These are phyloP conservation scores for Eulemur mongoz DNA, from an alignment of 2,797 vertebrate species.

Conservation along the genomic window DNA sequence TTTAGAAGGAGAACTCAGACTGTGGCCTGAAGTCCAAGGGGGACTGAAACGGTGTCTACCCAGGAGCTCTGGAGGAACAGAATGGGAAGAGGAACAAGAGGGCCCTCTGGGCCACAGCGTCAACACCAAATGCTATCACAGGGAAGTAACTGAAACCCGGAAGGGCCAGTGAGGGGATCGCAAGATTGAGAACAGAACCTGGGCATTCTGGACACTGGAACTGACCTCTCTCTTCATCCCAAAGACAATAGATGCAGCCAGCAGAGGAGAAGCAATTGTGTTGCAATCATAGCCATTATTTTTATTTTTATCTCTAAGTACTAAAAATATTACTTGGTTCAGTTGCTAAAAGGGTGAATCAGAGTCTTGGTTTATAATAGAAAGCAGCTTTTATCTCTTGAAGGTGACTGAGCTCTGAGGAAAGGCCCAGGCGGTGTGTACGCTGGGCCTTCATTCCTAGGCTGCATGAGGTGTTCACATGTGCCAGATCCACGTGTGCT, in stretches of 20 bases:
- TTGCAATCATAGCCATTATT: not conserved
- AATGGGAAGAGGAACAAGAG: not conserved
- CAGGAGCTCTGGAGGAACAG: not conserved
- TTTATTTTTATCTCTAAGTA: not conserved
- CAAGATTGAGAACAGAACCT: not conserved
- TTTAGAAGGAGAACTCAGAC: not conserved
- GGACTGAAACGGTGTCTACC: not conserved
- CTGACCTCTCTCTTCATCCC: not conserved
- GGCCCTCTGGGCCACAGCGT: not conserved
- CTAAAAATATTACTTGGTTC: not conserved
- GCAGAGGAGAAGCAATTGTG: not conserved
- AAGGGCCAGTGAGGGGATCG: not conserved
- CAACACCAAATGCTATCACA: too few species aligned
- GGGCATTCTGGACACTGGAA: not conserved
- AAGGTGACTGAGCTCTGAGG: not conserved
- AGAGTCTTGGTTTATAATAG: not conserved
- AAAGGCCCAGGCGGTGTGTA: accelerated
- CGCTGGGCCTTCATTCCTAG: accelerated
- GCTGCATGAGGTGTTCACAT: accelerated
- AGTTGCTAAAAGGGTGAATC: not conserved
- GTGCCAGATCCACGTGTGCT: accelerated
- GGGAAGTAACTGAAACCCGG: not conserved
- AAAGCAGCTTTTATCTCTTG: not conserved
- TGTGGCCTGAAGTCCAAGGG: accelerated
- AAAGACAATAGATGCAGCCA: not conserved